A percentile compares a stretch with the other conserved stretches of the same genome.
These are phyloP conservation scores for Copidosoma aretas DNA, from an alignment of 2,888 invertebrate genomes.

Conservation along the genomic window DNA sequence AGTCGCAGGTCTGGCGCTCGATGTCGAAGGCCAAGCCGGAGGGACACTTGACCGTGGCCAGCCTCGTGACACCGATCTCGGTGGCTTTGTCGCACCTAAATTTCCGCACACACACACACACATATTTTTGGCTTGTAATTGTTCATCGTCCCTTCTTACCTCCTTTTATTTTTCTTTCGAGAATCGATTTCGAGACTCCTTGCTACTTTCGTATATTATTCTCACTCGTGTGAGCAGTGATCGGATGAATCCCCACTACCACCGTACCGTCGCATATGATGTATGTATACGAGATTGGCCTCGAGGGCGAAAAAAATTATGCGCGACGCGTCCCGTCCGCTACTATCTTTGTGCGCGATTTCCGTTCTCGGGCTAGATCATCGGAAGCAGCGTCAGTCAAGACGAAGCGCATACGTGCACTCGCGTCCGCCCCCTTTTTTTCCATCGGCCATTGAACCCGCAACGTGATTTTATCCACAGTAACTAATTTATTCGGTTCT, in stretches of 20 bases:
- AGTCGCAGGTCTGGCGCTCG: conserved; percentile 93
- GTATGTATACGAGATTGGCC: background rate
- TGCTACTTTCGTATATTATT: background rate
- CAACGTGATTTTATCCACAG: too few species aligned
- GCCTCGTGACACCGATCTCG: conserved; percentile 84
- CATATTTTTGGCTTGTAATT: conserved; percentile 29
- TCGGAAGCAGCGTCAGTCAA: background rate
- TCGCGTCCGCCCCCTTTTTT: too few species aligned
- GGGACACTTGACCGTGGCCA: conserved; percentile 89
- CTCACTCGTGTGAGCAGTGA: too few species aligned
- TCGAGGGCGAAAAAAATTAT: conserved; percentile 9
- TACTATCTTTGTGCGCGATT: conserved; percentile 29
- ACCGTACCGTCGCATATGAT: background rate
- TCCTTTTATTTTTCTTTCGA: conserved; percentile 7
- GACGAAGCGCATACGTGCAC: too few species aligned
- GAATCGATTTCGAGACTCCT: too few species aligned
- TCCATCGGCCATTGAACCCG: too few species aligned
- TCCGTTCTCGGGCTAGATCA: conserved; percentile 16
- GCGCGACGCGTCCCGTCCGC: conserved; percentile 33
- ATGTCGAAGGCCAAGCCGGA: conserved; percentile 92
- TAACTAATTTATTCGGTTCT: too few species aligned
- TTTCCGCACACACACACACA: conserved; percentile 15
- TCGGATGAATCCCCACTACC: background rate
- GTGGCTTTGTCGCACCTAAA: conserved; percentile 91
- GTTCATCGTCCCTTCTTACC: background rate